Percentiles rank a stretch among this genome's conserved stretches.
These are phyloP conservation scores for Euschistus heros DNA, from an alignment of 1,140 invertebrate genomes.

Conservation along the genomic window DNA sequence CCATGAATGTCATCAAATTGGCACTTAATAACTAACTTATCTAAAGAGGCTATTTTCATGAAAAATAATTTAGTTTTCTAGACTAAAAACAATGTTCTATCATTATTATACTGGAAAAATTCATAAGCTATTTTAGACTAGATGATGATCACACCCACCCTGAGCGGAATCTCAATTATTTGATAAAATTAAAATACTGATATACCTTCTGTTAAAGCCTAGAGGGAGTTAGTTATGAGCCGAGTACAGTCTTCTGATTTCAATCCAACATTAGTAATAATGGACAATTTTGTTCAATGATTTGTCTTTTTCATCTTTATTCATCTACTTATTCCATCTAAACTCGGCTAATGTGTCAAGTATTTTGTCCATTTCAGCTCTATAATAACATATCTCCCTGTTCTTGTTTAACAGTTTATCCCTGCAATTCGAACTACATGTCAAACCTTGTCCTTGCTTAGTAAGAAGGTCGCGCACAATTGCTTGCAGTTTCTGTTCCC, in stretches of 20 bases:
- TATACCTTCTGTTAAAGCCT: background rate
- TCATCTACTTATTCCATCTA: conserved; percentile 21
- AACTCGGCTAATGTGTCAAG: conserved; percentile 38
- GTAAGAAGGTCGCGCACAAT: conserved; percentile 39
- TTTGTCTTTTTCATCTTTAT: background rate
- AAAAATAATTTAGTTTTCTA: too few species aligned
- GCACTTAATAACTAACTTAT: too few species aligned
- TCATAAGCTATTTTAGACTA: too few species aligned
- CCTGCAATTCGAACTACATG: conserved; percentile 33
- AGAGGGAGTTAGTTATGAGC: background rate
- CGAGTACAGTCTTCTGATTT: too few species aligned
- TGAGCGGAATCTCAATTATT: background rate
- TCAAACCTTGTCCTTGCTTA: conserved; percentile 32
- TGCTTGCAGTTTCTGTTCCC: conserved; percentile 40
- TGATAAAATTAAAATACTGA: background rate
- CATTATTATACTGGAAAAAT: too few species aligned
- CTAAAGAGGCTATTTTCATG: too few species aligned
- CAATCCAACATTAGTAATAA: background rate
- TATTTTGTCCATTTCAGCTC: conserved; percentile 41
- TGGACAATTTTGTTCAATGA: background rate
- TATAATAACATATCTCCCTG: conserved; percentile 39
- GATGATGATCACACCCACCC: background rate
- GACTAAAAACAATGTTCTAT: too few species aligned
- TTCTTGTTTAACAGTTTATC: conserved; percentile 34
- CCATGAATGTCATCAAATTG: too few species aligned